Percentiles rank a stretch among this genome's conserved stretches.
Evolutionary conservation across 2,113 vertebrate species (phyloP).

Genomic region (Nanger granti): DNA sequence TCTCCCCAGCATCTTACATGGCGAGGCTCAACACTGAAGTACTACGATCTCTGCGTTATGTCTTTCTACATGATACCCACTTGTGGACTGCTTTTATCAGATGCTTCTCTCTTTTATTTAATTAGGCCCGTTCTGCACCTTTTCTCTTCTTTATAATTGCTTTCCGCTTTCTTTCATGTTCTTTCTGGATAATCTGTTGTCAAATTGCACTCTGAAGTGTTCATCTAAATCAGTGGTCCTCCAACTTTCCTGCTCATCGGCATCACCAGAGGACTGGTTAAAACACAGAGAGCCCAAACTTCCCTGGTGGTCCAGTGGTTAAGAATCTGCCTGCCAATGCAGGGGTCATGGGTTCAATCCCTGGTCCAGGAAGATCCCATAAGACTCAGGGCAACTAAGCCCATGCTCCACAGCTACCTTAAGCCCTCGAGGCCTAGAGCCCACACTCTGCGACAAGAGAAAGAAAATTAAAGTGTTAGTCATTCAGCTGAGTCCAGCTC

Average conservation of each 20-base stretch:
- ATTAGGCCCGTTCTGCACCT: accelerated
- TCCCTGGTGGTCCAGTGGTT: background rate
- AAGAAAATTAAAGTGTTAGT: background rate
- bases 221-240: background rate
- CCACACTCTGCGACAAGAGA: background rate
- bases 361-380: background rate
- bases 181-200: background rate
- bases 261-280: background rate
- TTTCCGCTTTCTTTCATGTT: background rate
- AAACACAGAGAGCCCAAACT: background rate
- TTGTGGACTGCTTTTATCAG: accelerated
- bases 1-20: background rate
- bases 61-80: background rate
- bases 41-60: accelerated
- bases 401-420: background rate
- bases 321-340: background rate
- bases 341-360: background rate
- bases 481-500: background rate
- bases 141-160: background rate
- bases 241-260: accelerated
- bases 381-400: background rate
- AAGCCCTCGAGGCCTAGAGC: background rate
- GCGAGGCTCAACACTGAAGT: background rate
- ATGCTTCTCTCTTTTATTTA: background rate
- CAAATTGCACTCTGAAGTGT: too few species aligned